Conservation (phyloP, 2,888 invertebrate genomes). For the Callyntrura guangdongensis region DNA sequence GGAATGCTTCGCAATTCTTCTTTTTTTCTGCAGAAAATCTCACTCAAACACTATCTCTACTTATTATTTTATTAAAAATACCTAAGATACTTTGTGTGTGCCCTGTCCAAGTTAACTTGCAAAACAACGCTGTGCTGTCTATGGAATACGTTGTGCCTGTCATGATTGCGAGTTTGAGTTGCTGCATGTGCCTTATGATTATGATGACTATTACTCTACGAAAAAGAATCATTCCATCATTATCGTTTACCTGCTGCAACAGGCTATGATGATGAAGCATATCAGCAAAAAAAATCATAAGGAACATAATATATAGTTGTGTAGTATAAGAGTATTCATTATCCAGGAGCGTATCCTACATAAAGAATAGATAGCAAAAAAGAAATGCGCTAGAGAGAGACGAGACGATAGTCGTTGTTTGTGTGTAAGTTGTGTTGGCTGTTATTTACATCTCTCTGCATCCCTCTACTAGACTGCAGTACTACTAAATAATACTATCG, state of each 20-base stretch:
- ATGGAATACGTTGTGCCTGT: constrained; percentile 33
- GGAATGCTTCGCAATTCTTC: constrained; percentile 10
- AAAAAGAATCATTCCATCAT: not conserved
- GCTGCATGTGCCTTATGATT: constrained; percentile 43
- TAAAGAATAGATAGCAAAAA: no score
- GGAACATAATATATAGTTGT: not conserved
- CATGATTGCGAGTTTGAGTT: constrained; percentile 2
- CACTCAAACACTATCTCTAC: not conserved
- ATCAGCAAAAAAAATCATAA: not conserved
- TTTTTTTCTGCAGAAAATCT: constrained; percentile 39
- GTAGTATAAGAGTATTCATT: not conserved
- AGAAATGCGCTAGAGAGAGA: no score
- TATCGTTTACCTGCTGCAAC: not conserved
- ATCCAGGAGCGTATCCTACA: no score
- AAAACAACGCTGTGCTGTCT: constrained; percentile 4
- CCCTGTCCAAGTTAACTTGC: constrained; percentile 22
- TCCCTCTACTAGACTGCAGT: no score
- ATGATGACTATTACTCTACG: not conserved
- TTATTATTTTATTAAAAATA: not conserved
- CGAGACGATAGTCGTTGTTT: no score
- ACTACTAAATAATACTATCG: not conserved
- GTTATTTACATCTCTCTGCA: no score
- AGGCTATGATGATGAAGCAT: not conserved
- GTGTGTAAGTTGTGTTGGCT: no score
- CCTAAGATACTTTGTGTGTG: not conserved